Evolutionary conservation across 2,888 invertebrate species (phyloP), one percentile per base, ranked within the genome.

Genomic region (Norana najaformis): DNA sequence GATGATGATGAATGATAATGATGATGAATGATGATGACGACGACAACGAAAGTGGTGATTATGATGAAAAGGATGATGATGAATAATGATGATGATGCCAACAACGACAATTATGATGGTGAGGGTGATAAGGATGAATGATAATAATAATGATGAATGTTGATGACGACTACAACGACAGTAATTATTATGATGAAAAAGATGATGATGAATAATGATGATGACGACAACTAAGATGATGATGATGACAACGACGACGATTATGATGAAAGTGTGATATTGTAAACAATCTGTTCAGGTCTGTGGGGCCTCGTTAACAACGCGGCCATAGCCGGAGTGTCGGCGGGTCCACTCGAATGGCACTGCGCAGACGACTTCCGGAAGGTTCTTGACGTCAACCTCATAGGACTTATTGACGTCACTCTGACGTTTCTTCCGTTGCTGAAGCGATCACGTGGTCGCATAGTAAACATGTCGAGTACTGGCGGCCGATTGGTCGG

Each of bases 291-390:
- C 39, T 14, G 20, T 85, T 37, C 3, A 94, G 94, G 93, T 37
- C 90, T 94, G 23, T 94, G 94, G 94, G 93, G 92, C 20, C 89
- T 94, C 1, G 93, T 94, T 13, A 94, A 94, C 92, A 94, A 94
- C 90, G 94, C 94, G 14, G 94, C 93, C n/a, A 91, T 93, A 0
- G 90, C 92, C 82, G 93, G 93, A 0, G 85, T 47, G 36, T 88
- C 91, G 23, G 91, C 93, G 18, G 93, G 94, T 34, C 93, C 93
- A 1, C 93, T 93, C 47, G 95, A 95, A 91, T 94, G 94, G 93
- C 92, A 94, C 20, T 91, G 92, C 0, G 90, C 93, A 4, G 93
- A 93, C 3, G 94, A 95, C 89, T 95, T 94, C 92, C 90, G 91
- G 41, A 83, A 89, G 1, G 91, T 91, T 30, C 91, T 93, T 38